These are phyloP conservation scores for Anoncus sp. DNA, from an alignment of 2,888 invertebrate genomes.

Conservation along the genomic window DNA sequence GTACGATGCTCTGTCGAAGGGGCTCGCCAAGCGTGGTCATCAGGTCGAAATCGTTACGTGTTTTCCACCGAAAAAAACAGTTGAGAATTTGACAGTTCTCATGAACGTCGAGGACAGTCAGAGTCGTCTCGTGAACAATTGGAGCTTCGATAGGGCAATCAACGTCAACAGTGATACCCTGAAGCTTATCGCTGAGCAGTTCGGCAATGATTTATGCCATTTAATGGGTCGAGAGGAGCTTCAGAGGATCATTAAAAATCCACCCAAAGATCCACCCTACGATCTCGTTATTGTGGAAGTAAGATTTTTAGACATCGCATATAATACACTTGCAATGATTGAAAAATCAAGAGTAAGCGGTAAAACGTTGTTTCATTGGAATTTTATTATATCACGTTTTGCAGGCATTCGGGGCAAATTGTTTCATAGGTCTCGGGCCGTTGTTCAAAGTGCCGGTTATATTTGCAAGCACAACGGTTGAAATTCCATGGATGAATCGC, in stretches of 20 bases:
- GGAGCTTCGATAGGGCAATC: slow-evolving; percentile 54
- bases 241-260: slow-evolving; percentile 69
- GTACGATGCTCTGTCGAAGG: slow-evolving; percentile 80
- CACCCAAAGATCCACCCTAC: slow-evolving; percentile 70
- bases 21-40: slow-evolving; percentile 82
- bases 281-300: slow-evolving; percentile 70
- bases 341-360: too few species aligned
- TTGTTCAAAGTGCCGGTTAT: slow-evolving; percentile 85
- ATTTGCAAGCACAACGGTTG: slow-evolving; percentile 84
- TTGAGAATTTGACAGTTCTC: slow-evolving; percentile 60
- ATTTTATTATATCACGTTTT: too few species aligned
- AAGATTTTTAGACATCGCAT: not conserved
- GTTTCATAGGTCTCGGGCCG: slow-evolving; percentile 86
- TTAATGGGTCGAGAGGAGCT: slow-evolving; percentile 65
- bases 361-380: too few species aligned
- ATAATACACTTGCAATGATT: not conserved
- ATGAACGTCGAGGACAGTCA: slow-evolving; percentile 60
- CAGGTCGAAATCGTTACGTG: slow-evolving; percentile 77
- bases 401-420: slow-evolving; percentile 85
- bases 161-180: slow-evolving; percentile 56
- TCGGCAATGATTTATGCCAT: slow-evolving; percentile 69
- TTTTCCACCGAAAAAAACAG: slow-evolving; percentile 62
- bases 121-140: slow-evolving; percentile 52
- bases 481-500: slow-evolving; percentile 86
- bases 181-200: slow-evolving; percentile 38